These are phyloP conservation scores for Tipula lateralis DNA, from an alignment of 2,888 invertebrate genomes.

Conservation along the genomic window DNA sequence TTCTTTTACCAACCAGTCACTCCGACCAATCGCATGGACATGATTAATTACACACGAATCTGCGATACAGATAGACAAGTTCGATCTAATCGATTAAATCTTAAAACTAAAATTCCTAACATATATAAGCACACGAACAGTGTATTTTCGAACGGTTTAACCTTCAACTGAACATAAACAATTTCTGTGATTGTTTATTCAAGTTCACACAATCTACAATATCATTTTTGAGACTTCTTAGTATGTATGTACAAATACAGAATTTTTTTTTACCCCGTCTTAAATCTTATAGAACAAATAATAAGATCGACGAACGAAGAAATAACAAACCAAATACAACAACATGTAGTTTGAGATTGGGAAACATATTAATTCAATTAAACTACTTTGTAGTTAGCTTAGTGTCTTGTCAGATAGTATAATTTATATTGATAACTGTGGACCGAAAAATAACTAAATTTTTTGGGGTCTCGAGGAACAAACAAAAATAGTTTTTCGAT, in stretches of 20 bases:
- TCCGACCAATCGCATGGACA: no score
- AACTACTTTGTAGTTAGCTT: neutral
- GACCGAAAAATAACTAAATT: neutral
- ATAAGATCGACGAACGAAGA: neutral
- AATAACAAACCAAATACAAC: neutral
- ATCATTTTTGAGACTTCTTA: neutral
- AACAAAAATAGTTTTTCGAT: neutral
- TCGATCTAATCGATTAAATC: no score
- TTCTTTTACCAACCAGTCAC: no score
- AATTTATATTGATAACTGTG: no score
- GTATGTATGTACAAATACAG: neutral
- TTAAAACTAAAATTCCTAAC: neutral
- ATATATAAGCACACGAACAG: no score
- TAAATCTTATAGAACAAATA: neutral
- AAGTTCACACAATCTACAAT: neutral
- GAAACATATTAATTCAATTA: neutral
- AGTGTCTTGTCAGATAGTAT: neutral
- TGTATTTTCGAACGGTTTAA: neutral
- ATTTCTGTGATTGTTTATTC: neutral
- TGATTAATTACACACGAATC: no score
- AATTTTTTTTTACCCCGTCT: neutral
- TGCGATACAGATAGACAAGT: no score
- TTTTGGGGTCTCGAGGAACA: neutral
- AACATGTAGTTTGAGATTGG: neutral
- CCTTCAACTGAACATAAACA: constrained; percentile 9